These are phyloP conservation scores for Hyalella azteca DNA, from an alignment of 2,888 invertebrate species.

Conservation along the genomic window DNA sequence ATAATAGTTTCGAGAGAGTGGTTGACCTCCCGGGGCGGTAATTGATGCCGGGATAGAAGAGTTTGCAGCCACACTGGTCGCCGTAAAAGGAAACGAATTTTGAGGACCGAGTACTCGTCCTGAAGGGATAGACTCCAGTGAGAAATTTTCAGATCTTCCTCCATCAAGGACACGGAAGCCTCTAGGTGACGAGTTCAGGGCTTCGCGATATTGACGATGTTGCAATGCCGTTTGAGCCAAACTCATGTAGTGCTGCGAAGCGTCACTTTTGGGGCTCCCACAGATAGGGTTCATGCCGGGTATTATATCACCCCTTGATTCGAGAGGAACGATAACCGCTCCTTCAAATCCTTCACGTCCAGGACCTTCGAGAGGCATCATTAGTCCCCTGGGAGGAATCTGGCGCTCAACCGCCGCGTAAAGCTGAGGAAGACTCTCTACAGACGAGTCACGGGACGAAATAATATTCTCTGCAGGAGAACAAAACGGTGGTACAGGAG, in stretches of 20 bases:
- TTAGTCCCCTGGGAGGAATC: background rate
- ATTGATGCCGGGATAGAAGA: background rate
- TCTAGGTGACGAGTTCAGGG: background rate
- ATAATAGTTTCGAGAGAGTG: background rate
- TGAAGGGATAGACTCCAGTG: background rate
- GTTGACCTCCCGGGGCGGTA: background rate
- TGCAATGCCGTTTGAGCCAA: background rate
- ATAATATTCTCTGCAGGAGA: background rate
- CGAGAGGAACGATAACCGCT: conserved; percentile 10
- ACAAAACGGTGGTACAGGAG: background rate
- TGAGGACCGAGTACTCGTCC: background rate
- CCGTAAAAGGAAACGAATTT: background rate
- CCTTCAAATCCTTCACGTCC: background rate
- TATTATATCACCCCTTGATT: background rate
- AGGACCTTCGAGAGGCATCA: background rate
- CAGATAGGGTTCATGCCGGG: background rate
- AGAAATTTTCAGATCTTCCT: background rate
- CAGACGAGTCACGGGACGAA: background rate
- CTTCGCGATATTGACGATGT: conserved; percentile 1
- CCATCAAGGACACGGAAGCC: background rate
- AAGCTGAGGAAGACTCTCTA: background rate
- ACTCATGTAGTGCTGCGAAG: background rate
- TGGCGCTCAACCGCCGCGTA: background rate
- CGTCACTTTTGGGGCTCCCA: background rate
- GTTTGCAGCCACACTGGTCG: background rate